phyloP scores from a whole-genome alignment of 2,797 vertebrate genomes.

The Pseudochaenichthys georgianus region DNA sequence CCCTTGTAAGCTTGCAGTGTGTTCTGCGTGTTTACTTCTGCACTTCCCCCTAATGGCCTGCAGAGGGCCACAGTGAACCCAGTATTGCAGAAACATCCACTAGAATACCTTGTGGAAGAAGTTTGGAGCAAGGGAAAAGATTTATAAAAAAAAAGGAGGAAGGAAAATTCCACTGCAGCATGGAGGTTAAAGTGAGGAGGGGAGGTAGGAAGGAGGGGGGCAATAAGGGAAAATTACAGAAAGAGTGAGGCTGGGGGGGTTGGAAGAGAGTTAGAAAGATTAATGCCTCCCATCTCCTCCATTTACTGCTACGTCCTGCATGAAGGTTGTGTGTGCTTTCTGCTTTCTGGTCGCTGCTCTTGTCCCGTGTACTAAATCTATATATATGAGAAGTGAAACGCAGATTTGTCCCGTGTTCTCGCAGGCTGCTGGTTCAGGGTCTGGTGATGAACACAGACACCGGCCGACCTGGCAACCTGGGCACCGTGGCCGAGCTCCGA shows the following conservation, averaged over 20 bases:
- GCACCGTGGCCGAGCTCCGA: constrained; percentile 86
- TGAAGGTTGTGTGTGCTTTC: constrained; percentile 81
- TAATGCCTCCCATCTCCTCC: constrained; percentile 74
- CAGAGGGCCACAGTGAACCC: constrained; percentile 78
- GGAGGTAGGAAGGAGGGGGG: constrained; percentile 44
- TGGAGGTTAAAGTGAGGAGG: constrained; percentile 75
- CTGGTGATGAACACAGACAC: constrained; percentile 92
- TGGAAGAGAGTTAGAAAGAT: constrained; percentile 69
- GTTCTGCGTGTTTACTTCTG: constrained; percentile 5
- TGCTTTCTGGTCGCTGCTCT: constrained; percentile 46
- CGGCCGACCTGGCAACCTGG: constrained; percentile 67
- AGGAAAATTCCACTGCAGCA: constrained; percentile 88
- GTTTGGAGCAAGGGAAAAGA: constrained; percentile 70
- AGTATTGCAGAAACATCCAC: constrained; percentile 33
- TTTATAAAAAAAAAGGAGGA: constrained; percentile 48
- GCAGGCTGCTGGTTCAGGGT: constrained; percentile 91
- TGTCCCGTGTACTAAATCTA: constrained; percentile 21
- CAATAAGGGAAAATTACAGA: constrained; percentile 76
- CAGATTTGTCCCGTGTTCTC: constrained; percentile 50
- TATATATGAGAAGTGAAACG: constrained; percentile 34
- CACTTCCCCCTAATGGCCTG: constrained; percentile 56
- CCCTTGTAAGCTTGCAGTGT: neutral
- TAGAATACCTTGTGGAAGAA: constrained; percentile 60
- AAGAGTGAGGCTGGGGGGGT: constrained; percentile 34
- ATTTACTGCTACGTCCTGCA: constrained; percentile 75